These are phyloP conservation scores for Ceratina calcarata DNA, from an alignment of 1,140 invertebrate genomes.

Conservation along the genomic window DNA sequence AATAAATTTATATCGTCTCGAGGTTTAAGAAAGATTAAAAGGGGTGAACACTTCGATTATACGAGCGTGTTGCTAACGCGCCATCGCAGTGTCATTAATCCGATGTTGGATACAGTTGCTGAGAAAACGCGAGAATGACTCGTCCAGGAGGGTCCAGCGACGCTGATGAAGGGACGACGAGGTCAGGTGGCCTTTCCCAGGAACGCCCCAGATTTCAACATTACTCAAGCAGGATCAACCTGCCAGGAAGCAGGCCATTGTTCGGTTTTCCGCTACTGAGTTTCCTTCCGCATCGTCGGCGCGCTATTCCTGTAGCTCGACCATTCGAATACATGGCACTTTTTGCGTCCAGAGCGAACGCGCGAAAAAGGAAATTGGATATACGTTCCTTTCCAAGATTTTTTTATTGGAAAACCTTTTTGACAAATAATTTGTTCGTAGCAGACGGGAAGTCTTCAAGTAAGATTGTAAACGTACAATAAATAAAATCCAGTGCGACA, in stretches of 20 bases:
- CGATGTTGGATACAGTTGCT: constrained; percentile 30
- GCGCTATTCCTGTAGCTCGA: constrained; percentile 35
- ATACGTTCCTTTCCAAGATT: background rate
- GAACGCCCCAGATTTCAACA: constrained; percentile 80
- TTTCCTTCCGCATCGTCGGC: constrained; percentile 69
- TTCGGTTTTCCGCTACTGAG: constrained; percentile 67
- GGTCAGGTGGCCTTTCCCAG: constrained; percentile 78
- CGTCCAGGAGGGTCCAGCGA: constrained; percentile 52
- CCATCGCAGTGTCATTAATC: constrained; percentile 49
- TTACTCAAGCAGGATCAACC: constrained; percentile 80
- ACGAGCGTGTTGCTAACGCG: background rate
- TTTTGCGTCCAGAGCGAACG: constrained; percentile 2
- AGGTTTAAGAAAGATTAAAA: constrained; percentile 14
- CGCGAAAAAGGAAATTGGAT: background rate
- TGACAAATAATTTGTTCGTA: no score
- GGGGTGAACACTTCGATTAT: background rate
- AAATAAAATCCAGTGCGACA: no score
- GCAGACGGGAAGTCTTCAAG: no score
- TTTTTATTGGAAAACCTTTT: background rate
- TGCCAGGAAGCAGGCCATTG: constrained; percentile 74
- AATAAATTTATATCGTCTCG: constrained; percentile 11
- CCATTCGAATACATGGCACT: constrained; percentile 39
- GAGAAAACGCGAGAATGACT: constrained; percentile 52
- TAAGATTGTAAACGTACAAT: no score
- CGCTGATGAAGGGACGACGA: constrained; percentile 52